Percentiles rank a stretch among this genome's conserved stretches.
These are phyloP conservation scores for Cephus spinipes DNA, from an alignment of 2,888 invertebrate species.

Conservation along the genomic window DNA sequence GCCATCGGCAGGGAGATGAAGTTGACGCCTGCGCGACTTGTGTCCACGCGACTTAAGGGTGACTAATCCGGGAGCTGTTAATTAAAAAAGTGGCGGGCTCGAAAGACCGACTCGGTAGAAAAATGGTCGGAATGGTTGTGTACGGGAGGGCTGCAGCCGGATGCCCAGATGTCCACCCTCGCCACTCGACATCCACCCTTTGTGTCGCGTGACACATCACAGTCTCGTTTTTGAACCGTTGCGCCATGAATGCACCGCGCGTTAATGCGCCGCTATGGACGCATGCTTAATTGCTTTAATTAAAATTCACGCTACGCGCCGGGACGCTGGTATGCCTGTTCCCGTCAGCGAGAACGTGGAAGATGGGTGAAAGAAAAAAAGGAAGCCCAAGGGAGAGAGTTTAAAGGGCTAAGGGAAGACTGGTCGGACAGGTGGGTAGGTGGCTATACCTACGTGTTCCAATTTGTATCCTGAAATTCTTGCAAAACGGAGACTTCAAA, in stretches of 20 bases:
- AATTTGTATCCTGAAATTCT: background rate
- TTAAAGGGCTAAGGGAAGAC: background rate
- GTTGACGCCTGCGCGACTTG: background rate
- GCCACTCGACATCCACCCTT: constrained; percentile 36
- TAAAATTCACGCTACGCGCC: constrained; percentile 57
- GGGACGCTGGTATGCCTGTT: background rate
- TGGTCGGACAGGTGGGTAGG: background rate
- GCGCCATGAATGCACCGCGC: constrained; percentile 26
- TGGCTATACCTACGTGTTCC: background rate
- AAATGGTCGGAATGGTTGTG: constrained; percentile 7
- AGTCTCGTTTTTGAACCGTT: constrained; percentile 44
- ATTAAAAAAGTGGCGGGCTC: constrained; percentile 23
- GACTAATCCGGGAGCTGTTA: constrained; percentile 22
- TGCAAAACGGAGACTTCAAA: background rate
- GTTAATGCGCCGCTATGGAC: constrained; percentile 30
- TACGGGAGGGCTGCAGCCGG: constrained; percentile 13
- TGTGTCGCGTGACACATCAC: constrained; percentile 41
- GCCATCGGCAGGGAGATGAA: background rate
- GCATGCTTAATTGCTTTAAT: constrained; percentile 59
- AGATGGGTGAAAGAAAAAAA: background rate
- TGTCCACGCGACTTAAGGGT: constrained; percentile 20
- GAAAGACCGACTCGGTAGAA: constrained; percentile 16
- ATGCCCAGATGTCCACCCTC: constrained; percentile 43
- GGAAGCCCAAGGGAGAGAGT: background rate
- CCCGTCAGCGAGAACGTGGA: background rate